A percentile compares a stretch with the other conserved stretches of the same genome.
Conservation (phyloP, 2,888 invertebrate genomes). For the Drosophila paramelanica region DNA sequence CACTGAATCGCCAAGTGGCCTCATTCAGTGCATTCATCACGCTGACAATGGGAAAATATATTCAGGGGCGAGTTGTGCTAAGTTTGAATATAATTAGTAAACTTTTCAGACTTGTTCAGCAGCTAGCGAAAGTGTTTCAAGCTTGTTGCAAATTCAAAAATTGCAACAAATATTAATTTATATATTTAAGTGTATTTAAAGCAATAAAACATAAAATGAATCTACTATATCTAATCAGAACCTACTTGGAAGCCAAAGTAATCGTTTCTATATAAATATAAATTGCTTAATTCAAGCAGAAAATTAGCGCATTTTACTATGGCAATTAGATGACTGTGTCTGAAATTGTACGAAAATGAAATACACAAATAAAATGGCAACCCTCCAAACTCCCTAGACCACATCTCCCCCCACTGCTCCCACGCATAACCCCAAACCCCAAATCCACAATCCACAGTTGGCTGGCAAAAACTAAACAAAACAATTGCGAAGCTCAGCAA, state of each 20-base stretch:
- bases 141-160: neutral
- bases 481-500: constrained; percentile 69
- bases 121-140: constrained; percentile 33
- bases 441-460: constrained; percentile 30
- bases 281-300: constrained; percentile 69
- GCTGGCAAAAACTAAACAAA: constrained; percentile 56
- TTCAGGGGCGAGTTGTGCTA: neutral
- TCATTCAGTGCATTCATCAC: constrained; percentile 11
- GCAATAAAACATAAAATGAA: no score
- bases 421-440: neutral
- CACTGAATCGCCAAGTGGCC: constrained; percentile 18
- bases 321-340: constrained; percentile 62
- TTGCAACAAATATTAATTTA: neutral
- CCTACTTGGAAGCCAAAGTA: constrained; percentile 12
- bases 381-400: neutral
- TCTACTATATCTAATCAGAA: neutral
- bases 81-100: constrained; percentile 37
- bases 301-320: constrained; percentile 67
- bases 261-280: constrained; percentile 22
- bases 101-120: constrained; percentile 46
- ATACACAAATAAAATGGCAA: constrained; percentile 30
- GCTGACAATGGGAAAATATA: constrained; percentile 1
- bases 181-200: no score
- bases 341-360: constrained; percentile 20
- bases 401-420: neutral